A percentile compares a stretch with the other conserved stretches of the same genome.
Conservation (phyloP, 2,888 invertebrate species). For the Oasisia sp. region DNA sequence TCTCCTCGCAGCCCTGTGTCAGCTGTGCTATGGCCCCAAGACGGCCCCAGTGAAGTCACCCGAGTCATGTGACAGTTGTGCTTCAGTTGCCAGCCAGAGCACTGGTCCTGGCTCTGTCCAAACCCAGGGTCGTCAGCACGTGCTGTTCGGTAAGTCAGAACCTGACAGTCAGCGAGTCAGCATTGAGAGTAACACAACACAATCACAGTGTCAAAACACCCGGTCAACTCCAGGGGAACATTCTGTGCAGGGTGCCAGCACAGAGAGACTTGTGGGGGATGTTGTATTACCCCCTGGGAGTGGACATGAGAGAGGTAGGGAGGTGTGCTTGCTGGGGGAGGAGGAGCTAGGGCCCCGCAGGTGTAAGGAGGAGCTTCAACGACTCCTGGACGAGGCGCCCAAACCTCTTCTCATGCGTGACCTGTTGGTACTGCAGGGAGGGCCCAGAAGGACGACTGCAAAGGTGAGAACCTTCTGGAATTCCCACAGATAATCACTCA, state of each 20-base stretch:
- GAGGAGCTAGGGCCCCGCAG: neutral
- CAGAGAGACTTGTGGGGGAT: neutral
- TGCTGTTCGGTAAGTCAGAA: neutral
- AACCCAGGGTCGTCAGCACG: neutral
- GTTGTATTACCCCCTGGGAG: neutral
- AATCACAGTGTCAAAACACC: too few relatives aligned
- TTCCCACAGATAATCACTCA: neutral
- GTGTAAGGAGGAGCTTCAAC: slow-evolving; percentile 14
- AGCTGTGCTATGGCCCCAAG: slow-evolving; percentile 76
- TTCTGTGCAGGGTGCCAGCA: neutral
- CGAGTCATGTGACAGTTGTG: neutral
- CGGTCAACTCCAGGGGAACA: neutral
- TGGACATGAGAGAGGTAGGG: neutral
- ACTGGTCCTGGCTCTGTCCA: neutral
- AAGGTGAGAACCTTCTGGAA: neutral
- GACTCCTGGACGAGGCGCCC: neutral
- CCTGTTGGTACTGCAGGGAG: slow-evolving; percentile 73
- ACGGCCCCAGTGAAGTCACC: slow-evolving; percentile 53
- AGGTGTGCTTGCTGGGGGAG: neutral
- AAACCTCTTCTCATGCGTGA: slow-evolving; percentile 73
- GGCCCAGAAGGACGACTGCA: slow-evolving; percentile 65
- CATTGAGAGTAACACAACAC: neutral
- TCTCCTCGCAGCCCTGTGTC: slow-evolving; percentile 76
- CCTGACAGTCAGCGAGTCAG: neutral
- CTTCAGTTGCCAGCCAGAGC: neutral